Evolutionary conservation across 2,888 invertebrate genomes (phyloP).

Genomic region (Trichopria drosophilae): DNA sequence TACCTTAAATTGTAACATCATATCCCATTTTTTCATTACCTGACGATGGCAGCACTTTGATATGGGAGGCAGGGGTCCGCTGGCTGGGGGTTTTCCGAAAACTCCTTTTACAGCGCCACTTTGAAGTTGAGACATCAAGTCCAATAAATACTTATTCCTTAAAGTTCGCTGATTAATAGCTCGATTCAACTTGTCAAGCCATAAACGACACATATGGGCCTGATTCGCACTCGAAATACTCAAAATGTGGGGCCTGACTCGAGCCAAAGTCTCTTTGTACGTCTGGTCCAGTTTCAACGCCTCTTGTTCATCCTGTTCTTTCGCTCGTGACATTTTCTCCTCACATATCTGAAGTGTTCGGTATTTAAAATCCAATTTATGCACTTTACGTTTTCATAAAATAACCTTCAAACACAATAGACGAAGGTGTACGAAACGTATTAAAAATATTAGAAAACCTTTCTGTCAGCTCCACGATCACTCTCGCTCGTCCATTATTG

Average conservation of each 20-base stretch:
- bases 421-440: no score
- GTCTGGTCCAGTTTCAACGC: slow-evolving; percentile 44
- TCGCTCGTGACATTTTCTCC: no score
- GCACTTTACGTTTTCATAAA: no score
- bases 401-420: no score
- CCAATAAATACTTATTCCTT: slow-evolving; percentile 49
- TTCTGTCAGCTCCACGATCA: no score
- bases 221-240: slow-evolving; percentile 35
- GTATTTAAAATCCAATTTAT: no score
- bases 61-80: slow-evolving; percentile 39
- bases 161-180: slow-evolving; percentile 42
- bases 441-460: no score
- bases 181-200: slow-evolving; percentile 48
- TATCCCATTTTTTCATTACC: no score
- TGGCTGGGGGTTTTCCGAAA: slow-evolving; percentile 44
- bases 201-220: slow-evolving; percentile 43
- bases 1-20: no score
- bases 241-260: slow-evolving; percentile 42
- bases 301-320: slow-evolving; percentile 41
- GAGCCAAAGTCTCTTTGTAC: slow-evolving; percentile 43
- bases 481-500: no score
- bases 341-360: no score
- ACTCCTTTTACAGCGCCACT: slow-evolving; percentile 40
- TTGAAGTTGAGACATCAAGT: slow-evolving; percentile 45
- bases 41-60: slow-evolving; percentile 31